These are phyloP conservation scores for Drosophila longiperda DNA, from an alignment of 2,888 invertebrate species.

Conservation along the genomic window DNA sequence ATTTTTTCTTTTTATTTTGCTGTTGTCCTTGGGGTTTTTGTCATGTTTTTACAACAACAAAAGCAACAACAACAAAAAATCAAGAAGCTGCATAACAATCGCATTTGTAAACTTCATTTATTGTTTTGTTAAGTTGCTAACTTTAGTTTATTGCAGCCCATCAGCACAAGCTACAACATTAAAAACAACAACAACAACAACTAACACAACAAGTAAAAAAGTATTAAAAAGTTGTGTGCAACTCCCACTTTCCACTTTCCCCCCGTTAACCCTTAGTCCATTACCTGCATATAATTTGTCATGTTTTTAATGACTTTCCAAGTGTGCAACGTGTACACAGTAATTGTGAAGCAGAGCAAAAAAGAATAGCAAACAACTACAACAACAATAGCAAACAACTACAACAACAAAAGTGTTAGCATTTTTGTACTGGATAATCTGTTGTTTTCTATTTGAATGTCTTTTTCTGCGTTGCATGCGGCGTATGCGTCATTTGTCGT, in stretches of 20 bases:
- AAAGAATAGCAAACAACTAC: conserved; percentile 22
- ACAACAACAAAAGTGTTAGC: conserved; percentile 11
- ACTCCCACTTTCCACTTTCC: neutral
- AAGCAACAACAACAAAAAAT: conserved; percentile 11
- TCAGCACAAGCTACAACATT: conserved; percentile 45
- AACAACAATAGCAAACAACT: neutral
- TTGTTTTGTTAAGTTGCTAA: conserved; percentile 81
- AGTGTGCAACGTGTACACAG: conserved; percentile 59
- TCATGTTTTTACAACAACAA: conserved; percentile 31
- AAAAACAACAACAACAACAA: conserved; percentile 17
- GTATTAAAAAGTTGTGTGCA: conserved; percentile 2
- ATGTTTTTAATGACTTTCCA: conserved; percentile 78
- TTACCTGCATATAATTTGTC: conserved; percentile 70
- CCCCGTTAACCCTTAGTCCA: neutral
- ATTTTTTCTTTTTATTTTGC: neutral
- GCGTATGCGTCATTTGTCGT: conserved; percentile 69
- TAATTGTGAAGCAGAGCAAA: conserved; percentile 56
- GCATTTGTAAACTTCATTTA: conserved; percentile 80
- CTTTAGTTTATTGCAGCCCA: conserved; percentile 75
- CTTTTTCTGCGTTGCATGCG: conserved; percentile 28
- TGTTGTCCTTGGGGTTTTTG: conserved; percentile 44
- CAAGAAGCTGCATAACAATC: conserved; percentile 66
- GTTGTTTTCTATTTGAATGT: conserved; percentile 47
- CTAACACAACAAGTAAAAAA: conserved; percentile 51
- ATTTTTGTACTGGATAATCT: conserved; percentile 62